phyloP scores from a whole-genome alignment of 2,888 invertebrate genomes.

The Melanostoma mellinum region DNA sequence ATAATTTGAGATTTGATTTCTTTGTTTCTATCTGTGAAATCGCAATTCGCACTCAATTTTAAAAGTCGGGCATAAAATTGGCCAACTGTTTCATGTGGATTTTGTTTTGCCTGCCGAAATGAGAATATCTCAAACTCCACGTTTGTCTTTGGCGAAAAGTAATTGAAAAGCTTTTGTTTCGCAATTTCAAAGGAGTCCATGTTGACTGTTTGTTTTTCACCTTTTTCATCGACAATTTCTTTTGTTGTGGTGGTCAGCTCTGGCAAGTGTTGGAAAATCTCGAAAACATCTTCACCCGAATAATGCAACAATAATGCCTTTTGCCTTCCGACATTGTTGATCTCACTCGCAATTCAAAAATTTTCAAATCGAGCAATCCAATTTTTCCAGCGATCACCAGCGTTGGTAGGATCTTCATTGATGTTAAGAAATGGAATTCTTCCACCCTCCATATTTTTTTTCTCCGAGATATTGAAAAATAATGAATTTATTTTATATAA shows the following conservation, averaged over 20 bases:
- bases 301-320: conserved; percentile 7
- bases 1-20: conserved; percentile 16
- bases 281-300: conserved; percentile 1
- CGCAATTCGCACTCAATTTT: conserved; percentile 9
- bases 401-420: no score
- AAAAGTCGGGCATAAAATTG: conserved; percentile 4
- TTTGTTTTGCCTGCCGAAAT: conserved; percentile 30
- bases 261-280: conserved; percentile 3
- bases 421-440: no score
- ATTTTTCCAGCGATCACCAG: no score
- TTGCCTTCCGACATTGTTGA: neutral
- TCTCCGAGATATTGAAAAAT: no score
- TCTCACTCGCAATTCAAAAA: neutral
- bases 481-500: no score
- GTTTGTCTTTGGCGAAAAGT: conserved; percentile 20
- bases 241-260: conserved; percentile 1
- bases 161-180: no score
- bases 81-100: conserved; percentile 9
- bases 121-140: conserved; percentile 25
- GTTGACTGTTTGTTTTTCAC: neutral
- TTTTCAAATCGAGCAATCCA: no score
- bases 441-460: no score
- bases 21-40: conserved; percentile 8
- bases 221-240: neutral
- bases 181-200: conserved; percentile 12